phyloP scores from a whole-genome alignment of 2,888 invertebrate species.

The Dicycla oo region DNA sequence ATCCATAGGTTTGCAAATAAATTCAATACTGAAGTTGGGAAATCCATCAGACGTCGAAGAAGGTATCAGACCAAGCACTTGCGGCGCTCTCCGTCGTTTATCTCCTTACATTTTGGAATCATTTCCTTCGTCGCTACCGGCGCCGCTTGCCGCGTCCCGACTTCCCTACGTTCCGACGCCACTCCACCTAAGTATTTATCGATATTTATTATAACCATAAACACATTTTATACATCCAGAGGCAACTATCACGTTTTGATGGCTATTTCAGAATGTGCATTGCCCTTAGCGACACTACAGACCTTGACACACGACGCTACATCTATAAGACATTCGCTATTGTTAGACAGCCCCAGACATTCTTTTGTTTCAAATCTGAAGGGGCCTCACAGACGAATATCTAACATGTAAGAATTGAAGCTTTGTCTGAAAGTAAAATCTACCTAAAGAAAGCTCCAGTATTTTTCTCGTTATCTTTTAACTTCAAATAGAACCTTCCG shows the following conservation, averaged over 20 bases:
- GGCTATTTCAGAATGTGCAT: conserved; percentile 59
- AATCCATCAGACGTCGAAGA: conserved; percentile 36
- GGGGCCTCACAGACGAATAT: conserved; percentile 55
- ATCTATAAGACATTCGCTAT: conserved; percentile 71
- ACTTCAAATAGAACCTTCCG: conserved; percentile 28
- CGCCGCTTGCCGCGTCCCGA: conserved; percentile 33
- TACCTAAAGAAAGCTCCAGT: conserved; percentile 26
- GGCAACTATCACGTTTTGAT: conserved; percentile 39
- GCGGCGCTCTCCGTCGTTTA: conserved; percentile 41
- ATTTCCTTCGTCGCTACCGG: conserved; percentile 54
- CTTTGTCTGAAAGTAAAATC: conserved; percentile 51
- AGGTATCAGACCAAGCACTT: conserved; percentile 7
- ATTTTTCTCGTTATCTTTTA: conserved; percentile 44
- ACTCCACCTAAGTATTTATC: conserved; percentile 57
- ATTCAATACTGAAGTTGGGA: conserved; percentile 37
- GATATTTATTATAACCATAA: conserved; percentile 48
- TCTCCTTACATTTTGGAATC: conserved; percentile 53
- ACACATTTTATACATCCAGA: conserved; percentile 36
- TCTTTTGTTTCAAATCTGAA: conserved; percentile 71
- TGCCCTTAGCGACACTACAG: conserved; percentile 53
- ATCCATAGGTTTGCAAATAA: conserved; percentile 8
- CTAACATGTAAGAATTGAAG: conserved; percentile 61
- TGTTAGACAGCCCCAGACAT: conserved; percentile 67
- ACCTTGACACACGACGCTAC: conserved; percentile 69
- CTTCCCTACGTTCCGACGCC: conserved; percentile 24